phyloP scores from a whole-genome alignment of 1,140 invertebrate species.

The Dinoponera quadriceps region DNA sequence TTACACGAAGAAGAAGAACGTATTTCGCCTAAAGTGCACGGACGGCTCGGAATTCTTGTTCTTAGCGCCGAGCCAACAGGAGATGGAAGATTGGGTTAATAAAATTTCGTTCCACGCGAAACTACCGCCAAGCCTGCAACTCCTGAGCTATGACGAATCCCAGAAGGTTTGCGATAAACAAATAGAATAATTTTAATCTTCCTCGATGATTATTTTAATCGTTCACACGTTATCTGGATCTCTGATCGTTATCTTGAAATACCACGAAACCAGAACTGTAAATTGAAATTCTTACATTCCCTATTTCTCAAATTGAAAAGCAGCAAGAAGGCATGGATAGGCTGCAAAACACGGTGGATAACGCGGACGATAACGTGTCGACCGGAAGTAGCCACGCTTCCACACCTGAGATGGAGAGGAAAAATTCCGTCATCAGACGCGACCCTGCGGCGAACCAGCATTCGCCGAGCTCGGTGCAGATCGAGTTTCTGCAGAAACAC shows the following conservation, averaged over 20 bases:
- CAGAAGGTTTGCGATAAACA: slow-evolving; percentile 75
- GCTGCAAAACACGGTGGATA: slow-evolving; percentile 77
- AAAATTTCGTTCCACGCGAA: slow-evolving; percentile 98
- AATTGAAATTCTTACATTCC: neutral
- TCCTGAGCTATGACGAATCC: slow-evolving; percentile 92
- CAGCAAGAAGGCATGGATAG: slow-evolving; percentile 82
- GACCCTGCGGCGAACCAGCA: slow-evolving; percentile 73
- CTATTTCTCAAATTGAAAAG: neutral
- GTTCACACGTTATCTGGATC: slow-evolving; percentile 43
- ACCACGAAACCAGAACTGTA: neutral
- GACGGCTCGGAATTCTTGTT: slow-evolving; percentile 98
- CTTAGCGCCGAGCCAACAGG: slow-evolving; percentile 89
- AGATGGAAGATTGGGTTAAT: slow-evolving; percentile 97
- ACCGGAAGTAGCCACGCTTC: slow-evolving; percentile 85
- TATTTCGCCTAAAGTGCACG: slow-evolving; percentile 94
- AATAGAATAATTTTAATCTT: slow-evolving; percentile 6
- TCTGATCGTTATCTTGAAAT: neutral
- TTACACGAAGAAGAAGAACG: slow-evolving; percentile 98
- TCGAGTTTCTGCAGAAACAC: slow-evolving; percentile 82
- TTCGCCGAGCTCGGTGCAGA: slow-evolving; percentile 77
- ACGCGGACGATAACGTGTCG: slow-evolving; percentile 80
- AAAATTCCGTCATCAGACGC: slow-evolving; percentile 83
- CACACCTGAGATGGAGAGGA: slow-evolving; percentile 84
- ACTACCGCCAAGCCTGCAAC: slow-evolving; percentile 94
- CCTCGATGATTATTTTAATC: slow-evolving; percentile 18